phyloP scores from a whole-genome alignment of 2,888 invertebrate species.

The Campoplex capitator region DNA sequence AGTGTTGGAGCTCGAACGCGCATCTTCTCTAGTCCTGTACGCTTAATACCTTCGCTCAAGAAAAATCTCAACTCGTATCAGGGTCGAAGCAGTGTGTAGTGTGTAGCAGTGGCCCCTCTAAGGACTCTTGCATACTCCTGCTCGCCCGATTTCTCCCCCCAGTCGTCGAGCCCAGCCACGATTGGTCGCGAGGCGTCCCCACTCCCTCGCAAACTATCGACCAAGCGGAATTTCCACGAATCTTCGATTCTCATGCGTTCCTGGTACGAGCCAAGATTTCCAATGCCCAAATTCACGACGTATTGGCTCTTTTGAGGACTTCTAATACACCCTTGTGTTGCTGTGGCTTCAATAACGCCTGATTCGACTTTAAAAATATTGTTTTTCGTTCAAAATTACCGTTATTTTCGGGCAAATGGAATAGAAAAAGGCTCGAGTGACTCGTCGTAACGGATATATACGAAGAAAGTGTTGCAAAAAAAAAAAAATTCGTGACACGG shows the following conservation, averaged over 20 bases:
- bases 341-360: too few relatives aligned
- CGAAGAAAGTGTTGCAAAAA: too few relatives aligned
- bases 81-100: not conserved
- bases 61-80: not conserved
- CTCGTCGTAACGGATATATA: too few relatives aligned
- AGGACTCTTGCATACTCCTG: not conserved
- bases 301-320: not conserved
- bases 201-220: not conserved
- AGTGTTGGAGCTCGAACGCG: not conserved
- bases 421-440: too few relatives aligned
- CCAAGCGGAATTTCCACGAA: not conserved
- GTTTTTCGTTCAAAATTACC: too few relatives aligned
- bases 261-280: constrained; percentile 7
- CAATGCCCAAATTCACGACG: constrained; percentile 13
- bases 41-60: constrained; percentile 2
- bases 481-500: too few relatives aligned
- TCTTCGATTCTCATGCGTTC: not conserved
- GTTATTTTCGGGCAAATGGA: too few relatives aligned
- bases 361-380: too few relatives aligned
- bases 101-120: not conserved
- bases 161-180: not conserved
- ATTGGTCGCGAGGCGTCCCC: not conserved
- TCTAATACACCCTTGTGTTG: not conserved
- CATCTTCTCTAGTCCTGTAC: not conserved
- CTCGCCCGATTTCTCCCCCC: not conserved